Base-by-base conservation (phyloP, 2,113 vertebrate species). In the Macrotis lagotis region DNA sequence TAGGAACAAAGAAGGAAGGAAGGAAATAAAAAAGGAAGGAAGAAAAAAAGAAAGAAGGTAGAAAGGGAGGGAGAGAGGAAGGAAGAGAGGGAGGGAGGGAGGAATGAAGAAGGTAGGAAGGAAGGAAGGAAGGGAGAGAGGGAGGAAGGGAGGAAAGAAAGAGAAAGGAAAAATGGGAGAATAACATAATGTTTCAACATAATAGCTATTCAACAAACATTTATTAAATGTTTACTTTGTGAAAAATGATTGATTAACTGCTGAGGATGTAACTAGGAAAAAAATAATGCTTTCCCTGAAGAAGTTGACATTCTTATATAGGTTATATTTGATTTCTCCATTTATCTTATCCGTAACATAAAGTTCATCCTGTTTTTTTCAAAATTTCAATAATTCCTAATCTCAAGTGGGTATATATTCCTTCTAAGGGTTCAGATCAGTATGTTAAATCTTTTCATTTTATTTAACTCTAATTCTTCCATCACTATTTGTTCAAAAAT, bases 111-210 rank as follows among this genome's bases (percentile, higher is more conserved):
- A 25, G 25, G 16, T 19, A 26, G 10, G n/a, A 51, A 22, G 0
- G 28, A 31, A 25, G 0, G 2, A n/a, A 2, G 0, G 24, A 1
- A 31, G 11, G 26, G 3, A 6, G 2, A 0, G 0, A 9, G 2
- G 5, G 2, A 6, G 24, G 0, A 66, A 25, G 51, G 8, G 44
- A 22, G 50, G 5, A 50, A n/a, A n/a, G n/a, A n/a, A n/a, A n/a
- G 3, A 51, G 16, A 1, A 28, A 92, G 26, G 14, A 9, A 24
- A 12, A n/a, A 3, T 26, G 7, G 26, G 6, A 55, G n/a, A 50
- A 31, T n/a, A n/a, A 50, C 26, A 24, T 31, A 53, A 90, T 47
- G 66, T 11, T 28, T 94, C 48, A 91, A 83, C 3, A 90, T 0
- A 51, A 55, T 5, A 51, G 22, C 22, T 55, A 83, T 44, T 83